Base-by-base conservation (phyloP, 2,113 vertebrate species). In the Todiramphus saurophagus region DNA sequence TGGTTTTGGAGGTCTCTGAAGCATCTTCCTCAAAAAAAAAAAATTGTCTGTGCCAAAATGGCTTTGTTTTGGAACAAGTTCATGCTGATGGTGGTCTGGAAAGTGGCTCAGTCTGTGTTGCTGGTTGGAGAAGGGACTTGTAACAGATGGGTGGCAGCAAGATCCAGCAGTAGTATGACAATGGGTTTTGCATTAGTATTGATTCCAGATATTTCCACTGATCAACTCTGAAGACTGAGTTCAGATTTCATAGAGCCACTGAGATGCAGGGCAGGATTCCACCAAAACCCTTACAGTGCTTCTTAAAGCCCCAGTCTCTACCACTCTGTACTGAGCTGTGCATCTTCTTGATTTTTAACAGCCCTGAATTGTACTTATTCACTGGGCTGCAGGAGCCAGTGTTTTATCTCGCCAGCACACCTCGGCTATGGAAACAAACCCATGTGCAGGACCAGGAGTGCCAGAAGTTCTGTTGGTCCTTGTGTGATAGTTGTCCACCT, bases 31-130 rank as follows among this genome's bases (percentile, higher is more conserved):
- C 46, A 83, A 83, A 68, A 68, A 60, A 68, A 60, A 73, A n/a
- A 10, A 3, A 62, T 80, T 69, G 19, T 62, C 44, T 77, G 30
- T 1, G 4, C 53, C 55, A 77, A 89, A 87, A 69, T 27, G 77
- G 62, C 24, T 88, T 83, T 5, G 4, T 39, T 83, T 39, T 94
- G 77, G 92, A 91, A 13, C 5, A 25, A 51, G 33, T 31, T 59
- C 69, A 62, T 87, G 50, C 81, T 91, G 90, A 33, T 91, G 59
- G 84, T 86, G 72, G 73, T 83, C 94, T 89, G 77, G 68, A 81
- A 80, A 94, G 33, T 55, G 33, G 82, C 56, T 76, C 75, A 28
- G 44, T 56, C 55, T 81, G 50, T 77, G 50, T 89, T 48, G 35
- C 44, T 87, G 48, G 24, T 51, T 83, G 59, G 44, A 80, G 64